Conservation (phyloP, 2,888 invertebrate genomes). For the Tachina grossa region DNA sequence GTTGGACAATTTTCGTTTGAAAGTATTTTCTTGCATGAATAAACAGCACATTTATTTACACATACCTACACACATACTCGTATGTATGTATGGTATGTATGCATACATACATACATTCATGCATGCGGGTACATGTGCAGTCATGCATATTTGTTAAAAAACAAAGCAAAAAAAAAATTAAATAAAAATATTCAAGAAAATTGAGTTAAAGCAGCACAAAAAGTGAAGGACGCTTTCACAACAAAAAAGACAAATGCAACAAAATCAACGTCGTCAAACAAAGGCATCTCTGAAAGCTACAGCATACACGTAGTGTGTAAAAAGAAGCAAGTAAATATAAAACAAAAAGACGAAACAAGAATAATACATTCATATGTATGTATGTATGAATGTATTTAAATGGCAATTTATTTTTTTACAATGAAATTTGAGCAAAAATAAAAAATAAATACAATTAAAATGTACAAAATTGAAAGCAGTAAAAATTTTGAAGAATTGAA, state of each 20-base stretch:
- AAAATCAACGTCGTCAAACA: constrained; percentile 18
- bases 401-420: constrained; percentile 60
- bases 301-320: neutral
- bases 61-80: neutral
- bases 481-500: neutral
- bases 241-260: constrained; percentile 18
- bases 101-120: neutral
- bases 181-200: constrained; percentile 60
- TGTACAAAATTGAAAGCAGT: constrained; percentile 4
- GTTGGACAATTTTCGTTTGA: constrained; percentile 29
- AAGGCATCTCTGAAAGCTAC: constrained; percentile 2
- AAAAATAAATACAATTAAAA: constrained; percentile 32
- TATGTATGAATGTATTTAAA: constrained; percentile 35
- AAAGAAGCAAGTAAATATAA: neutral
- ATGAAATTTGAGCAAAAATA: constrained; percentile 46
- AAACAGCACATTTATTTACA: constrained; percentile 30
- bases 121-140: constrained; percentile 41
- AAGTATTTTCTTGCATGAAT: constrained; percentile 36
- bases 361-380: neutral
- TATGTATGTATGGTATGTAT: too few relatives aligned
- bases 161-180: constrained; percentile 18
- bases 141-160: constrained; percentile 41
- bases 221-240: constrained; percentile 58
- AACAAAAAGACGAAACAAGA: constrained; percentile 28
- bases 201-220: constrained; percentile 64